Percentiles rank a stretch among this genome's conserved stretches.
Conservation (phyloP, 2,888 invertebrate species). For the Bimastos eiseni region DNA sequence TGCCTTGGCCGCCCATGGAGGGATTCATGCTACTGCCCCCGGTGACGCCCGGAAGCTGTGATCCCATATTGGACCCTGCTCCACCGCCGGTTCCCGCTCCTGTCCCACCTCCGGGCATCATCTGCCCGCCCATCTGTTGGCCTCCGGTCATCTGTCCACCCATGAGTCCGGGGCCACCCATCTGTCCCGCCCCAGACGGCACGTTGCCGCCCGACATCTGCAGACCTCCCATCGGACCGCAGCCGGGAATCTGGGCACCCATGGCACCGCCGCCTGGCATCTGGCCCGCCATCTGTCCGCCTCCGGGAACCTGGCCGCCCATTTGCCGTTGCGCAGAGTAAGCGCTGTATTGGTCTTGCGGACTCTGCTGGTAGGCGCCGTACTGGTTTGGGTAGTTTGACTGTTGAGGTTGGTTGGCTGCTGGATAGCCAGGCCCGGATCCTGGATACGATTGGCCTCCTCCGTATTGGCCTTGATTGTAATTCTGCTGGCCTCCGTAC, state of each 20-base stretch:
- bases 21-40: conserved; percentile 20
- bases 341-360: neutral
- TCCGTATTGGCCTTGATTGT: conserved; percentile 15
- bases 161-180: conserved; percentile 22
- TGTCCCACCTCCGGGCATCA: conserved; percentile 16
- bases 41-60: neutral
- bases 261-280: conserved; percentile 5
- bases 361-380: neutral
- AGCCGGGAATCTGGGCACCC: conserved; percentile 14
- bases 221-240: neutral
- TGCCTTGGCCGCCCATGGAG: conserved; percentile 9
- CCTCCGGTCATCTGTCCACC: conserved; percentile 10
- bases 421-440: neutral
- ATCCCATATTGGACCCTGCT: neutral
- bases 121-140: conserved; percentile 16
- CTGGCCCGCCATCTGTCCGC: neutral
- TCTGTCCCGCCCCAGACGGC: conserved; percentile 19
- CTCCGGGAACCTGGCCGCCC: neutral
- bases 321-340: conserved; percentile 18
- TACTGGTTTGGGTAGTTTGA: conserved; percentile 16
- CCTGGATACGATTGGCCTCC: neutral
- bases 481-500: conserved; percentile 1
- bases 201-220: conserved; percentile 16
- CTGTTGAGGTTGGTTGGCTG: neutral
- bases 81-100: neutral